Percentiles rank a stretch among this genome's conserved stretches.
Evolutionary conservation across 2,797 vertebrate species (phyloP).

Genomic region (Pangasius mekongensis): DNA sequence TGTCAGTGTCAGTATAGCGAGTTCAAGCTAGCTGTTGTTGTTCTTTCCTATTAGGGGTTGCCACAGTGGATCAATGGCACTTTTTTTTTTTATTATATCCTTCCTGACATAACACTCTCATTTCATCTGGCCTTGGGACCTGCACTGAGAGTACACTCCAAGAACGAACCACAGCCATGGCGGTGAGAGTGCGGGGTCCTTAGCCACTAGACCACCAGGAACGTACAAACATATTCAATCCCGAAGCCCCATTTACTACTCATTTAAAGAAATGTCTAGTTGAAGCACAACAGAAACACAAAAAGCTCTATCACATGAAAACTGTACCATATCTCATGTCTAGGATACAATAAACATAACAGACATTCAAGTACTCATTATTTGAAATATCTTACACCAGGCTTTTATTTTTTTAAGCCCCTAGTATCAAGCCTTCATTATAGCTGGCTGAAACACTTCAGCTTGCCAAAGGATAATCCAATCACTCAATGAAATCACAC

Average conservation of each 20-base stretch:
- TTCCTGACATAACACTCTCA: too few species aligned
- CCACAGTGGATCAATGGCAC: too few species aligned
- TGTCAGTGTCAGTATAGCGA: too few species aligned
- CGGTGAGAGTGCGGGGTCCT: too few species aligned
- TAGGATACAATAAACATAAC: not conserved
- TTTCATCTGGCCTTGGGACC: too few species aligned
- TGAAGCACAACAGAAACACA: not conserved
- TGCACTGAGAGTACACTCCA: too few species aligned
- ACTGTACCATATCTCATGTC: not conserved
- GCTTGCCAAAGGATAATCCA: not conserved
- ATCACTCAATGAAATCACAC: not conserved
- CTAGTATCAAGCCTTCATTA: not conserved
- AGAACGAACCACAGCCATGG: too few species aligned
- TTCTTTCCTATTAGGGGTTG: too few species aligned
- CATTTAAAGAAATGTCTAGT: not conserved
- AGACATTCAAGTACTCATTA: not conserved
- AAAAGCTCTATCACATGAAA: not conserved
- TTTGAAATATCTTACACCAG: not conserved
- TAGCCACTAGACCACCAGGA: too few species aligned
- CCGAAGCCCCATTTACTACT: not conserved
- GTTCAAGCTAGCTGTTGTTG: not conserved
- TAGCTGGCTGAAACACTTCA: not conserved
- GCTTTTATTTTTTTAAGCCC: not conserved
- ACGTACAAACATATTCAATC: not conserved
- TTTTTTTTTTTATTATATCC: too few species aligned